These are phyloP conservation scores for Nestor notabilis DNA, from an alignment of 2,113 vertebrate genomes.

Conservation along the genomic window DNA sequence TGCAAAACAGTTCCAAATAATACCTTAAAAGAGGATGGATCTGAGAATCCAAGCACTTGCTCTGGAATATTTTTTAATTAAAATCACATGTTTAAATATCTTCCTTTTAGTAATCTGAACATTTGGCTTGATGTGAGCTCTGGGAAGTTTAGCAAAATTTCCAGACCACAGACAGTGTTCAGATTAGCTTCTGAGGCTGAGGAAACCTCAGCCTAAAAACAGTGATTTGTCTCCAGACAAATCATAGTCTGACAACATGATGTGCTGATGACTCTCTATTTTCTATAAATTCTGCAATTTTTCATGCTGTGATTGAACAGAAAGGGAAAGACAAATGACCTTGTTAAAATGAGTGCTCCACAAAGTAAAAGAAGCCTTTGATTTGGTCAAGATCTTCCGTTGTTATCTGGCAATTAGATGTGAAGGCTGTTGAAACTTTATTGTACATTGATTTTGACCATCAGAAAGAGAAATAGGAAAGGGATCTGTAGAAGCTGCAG, in stretches of 20 bases:
- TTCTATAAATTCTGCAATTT: conserved; percentile 33
- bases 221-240: neutral
- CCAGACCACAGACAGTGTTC: neutral
- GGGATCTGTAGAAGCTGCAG: neutral
- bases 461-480: neutral
- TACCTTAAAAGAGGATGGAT: neutral
- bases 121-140: neutral
- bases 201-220: neutral
- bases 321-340: neutral
- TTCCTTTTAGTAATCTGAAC: neutral
- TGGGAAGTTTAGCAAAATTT: neutral
- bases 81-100: neutral
- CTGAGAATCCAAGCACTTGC: neutral
- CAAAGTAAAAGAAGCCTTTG: neutral
- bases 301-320: conserved; percentile 14
- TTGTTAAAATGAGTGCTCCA: neutral
- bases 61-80: neutral
- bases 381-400: neutral
- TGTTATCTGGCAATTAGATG: neutral
- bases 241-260: conserved; percentile 14
- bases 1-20: neutral
- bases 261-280: neutral
- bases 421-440: neutral
- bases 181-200: neutral
- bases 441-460: neutral